Evolutionary conservation across 1,140 invertebrate genomes (phyloP), one percentile per base, ranked within the genome.

Genomic region (Lepidurus apus): DNA sequence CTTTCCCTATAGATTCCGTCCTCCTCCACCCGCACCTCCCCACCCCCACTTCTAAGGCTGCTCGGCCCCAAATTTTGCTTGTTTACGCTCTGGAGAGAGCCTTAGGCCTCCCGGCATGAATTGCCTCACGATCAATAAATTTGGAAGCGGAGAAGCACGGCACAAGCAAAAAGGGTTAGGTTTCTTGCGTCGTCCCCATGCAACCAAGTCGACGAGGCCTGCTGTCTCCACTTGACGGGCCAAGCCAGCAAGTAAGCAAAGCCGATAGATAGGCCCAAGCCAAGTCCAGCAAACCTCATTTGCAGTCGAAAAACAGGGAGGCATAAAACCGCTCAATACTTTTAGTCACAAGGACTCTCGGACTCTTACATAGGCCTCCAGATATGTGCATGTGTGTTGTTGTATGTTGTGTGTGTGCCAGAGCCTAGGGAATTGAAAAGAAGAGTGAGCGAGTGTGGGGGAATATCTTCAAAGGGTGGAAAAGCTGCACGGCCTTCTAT

Each of bases 241-340:
- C 53, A 65, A 65, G 53, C 17, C 53, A 65, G 53, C 53, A 13
- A 65, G 53, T 21, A 65, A 65, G 53, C 53, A 65, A 65, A 65
- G 53, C 21, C 21, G 53, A 65, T 65, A 65, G 17, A 65, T 65
- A 65, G 53, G 53, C 13, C 53, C 53, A 65, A 13, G 34, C 34
- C 34, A 34, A n/a, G 53, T 9, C 53, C 21, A 65, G 21, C 53
- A 65, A 65, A 65, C 53, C 53, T 65, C 53, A 65, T 65, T 65
- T 65, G 53, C 53, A 65, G 53, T 13, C 53, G 53, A 65, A 65
- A 65, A 65, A 65, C 17, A 17, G 53, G 53, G 53, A 65, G 53
- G 53, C 53, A 65, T 65, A 65, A 65, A 65, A 65, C 53, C 53
- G 53, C 53, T 65, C 53, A 65, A 65, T 65, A 65, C 53, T 65